Evolutionary conservation across 2,113 vertebrate genomes (phyloP).

Genomic region (Ciconia stormi): DNA sequence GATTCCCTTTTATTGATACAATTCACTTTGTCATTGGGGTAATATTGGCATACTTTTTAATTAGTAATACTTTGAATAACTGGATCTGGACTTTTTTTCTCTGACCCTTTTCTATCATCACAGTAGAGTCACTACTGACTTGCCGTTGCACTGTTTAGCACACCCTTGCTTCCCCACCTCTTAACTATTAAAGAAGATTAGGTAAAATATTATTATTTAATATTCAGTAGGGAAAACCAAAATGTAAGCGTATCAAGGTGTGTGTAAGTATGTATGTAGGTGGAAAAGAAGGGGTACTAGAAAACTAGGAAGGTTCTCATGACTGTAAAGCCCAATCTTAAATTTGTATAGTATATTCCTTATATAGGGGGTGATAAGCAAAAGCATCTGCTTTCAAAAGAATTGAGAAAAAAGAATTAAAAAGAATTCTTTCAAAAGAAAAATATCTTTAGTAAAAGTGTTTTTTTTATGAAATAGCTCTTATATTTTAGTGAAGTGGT

Average conservation of each 20-base stretch:
- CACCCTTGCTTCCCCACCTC: neutral
- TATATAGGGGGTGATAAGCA: neutral
- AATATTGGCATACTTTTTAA: neutral
- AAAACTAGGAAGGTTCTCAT: neutral
- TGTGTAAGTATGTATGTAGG: neutral
- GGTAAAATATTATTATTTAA: neutral
- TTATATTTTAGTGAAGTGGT: neutral
- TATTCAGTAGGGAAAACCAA: neutral
- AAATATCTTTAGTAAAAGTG: neutral
- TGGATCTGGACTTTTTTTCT: neutral
- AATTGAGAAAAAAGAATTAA: neutral
- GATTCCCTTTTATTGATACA: neutral
- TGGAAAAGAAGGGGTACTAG: neutral
- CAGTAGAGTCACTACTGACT: neutral
- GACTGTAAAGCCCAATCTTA: neutral
- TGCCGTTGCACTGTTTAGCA: neutral
- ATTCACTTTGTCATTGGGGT: neutral
- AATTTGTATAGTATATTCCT: neutral
- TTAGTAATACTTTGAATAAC: neutral
- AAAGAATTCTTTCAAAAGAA: neutral
- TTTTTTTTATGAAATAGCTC: neutral
- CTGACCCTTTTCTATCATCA: neutral
- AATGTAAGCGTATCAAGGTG: neutral
- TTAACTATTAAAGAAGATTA: neutral
- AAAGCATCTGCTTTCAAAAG: neutral